Evolutionary conservation across 1,140 invertebrate genomes (phyloP).

Genomic region (Aradophagus sp.): DNA sequence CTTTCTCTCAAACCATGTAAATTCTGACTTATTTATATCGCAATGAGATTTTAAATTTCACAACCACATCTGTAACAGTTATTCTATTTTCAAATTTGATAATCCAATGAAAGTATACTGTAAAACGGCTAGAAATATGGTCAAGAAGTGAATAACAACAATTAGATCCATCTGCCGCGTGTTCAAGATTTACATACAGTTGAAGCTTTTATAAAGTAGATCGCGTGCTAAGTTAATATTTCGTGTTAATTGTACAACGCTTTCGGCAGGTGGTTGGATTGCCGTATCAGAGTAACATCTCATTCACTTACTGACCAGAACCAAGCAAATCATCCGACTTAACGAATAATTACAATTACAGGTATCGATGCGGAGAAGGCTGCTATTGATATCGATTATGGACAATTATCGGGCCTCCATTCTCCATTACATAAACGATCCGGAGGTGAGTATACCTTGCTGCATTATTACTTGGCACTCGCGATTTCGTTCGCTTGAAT

Average conservation of each 20-base stretch:
- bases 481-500: constrained; percentile 29
- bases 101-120: too few species aligned
- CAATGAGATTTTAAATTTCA: too few species aligned
- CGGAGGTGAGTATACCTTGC: constrained; percentile 10
- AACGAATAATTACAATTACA: constrained; percentile 57
- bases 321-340: constrained; percentile 54
- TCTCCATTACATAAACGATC: constrained; percentile 50
- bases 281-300: constrained; percentile 52
- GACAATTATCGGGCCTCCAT: constrained; percentile 52
- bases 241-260: constrained; percentile 55
- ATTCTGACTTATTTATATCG: too few species aligned
- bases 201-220: constrained; percentile 47
- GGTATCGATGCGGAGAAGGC: constrained; percentile 37
- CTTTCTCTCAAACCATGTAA: too few species aligned
- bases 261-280: constrained; percentile 55
- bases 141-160: constrained; percentile 12
- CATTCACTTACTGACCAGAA: constrained; percentile 48
- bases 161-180: constrained; percentile 27
- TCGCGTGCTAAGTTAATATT: constrained; percentile 57
- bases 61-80: too few species aligned
- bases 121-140: constrained; percentile 8
- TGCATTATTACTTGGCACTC: constrained; percentile 16
- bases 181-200: constrained; percentile 46
- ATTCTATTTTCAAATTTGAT: too few species aligned
- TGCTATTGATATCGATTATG: constrained; percentile 55